Evolutionary conservation across 2,113 vertebrate species (phyloP).

Genomic region (Solenodon paradoxus): DNA sequence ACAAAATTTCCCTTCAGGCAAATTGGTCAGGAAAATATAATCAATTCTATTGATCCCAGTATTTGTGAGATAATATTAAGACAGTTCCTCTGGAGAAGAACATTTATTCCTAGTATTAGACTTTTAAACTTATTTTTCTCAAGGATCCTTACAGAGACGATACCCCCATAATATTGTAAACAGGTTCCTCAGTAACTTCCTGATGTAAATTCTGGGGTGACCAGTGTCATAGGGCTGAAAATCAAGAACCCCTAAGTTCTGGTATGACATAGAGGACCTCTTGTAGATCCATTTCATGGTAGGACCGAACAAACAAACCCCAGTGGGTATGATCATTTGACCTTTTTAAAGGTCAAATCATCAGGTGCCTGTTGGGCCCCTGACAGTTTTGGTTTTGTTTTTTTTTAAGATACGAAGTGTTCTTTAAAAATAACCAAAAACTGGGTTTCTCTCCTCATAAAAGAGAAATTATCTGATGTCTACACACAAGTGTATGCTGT

Average conservation of each 20-base stretch:
- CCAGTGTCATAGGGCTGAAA: not conserved
- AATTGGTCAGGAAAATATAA: not conserved
- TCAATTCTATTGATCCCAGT: not conserved
- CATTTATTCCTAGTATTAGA: not conserved
- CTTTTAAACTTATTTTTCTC: not conserved
- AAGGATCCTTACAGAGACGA: not conserved
- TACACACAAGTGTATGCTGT: fast-evolving
- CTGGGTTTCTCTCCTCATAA: not conserved
- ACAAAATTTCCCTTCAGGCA: not conserved
- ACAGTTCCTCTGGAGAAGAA: not conserved
- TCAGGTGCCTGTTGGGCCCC: not conserved
- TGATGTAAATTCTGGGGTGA: not conserved
- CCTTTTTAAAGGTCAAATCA: not conserved
- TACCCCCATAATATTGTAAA: fast-evolving
- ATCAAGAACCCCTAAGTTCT: not conserved
- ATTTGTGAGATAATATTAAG: not conserved
- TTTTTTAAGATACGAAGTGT: not conserved
- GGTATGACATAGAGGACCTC: not conserved
- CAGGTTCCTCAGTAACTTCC: not conserved
- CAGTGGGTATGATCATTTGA: no score
- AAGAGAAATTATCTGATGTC: not conserved
- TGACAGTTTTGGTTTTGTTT: no score
- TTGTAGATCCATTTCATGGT: not conserved
- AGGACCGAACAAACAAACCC: not conserved
- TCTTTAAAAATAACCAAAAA: not conserved